Evolutionary conservation across 2,888 invertebrate genomes (phyloP), one percentile per base, ranked within the genome.

Genomic region (Chaetogeoica ovagalla): DNA sequence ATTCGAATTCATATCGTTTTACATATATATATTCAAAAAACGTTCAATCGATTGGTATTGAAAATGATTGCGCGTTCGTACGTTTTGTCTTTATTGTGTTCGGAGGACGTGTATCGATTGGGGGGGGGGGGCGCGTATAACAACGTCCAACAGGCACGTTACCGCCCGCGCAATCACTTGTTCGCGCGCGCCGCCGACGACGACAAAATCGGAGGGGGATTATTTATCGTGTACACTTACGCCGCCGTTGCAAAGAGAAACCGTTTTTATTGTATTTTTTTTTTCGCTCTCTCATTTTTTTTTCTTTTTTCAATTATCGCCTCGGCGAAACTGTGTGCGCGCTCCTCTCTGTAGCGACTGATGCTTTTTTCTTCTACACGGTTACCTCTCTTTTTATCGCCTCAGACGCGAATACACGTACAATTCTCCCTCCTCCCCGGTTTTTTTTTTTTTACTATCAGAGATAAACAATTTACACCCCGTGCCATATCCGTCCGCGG

Each of bases 131-230:
- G 63, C 79, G 30, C 30, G 30, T 70, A 43, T 71, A 79, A 79
- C 79, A 79, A 79, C 79, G 79, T 79, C 79, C 79, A 79, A 79
- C 79, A 79, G 70, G 63, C 79, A 79, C 71, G 79, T 71, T 63
- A 79, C 17, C 13, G 19, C n/a, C 60, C 79, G 79, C 79, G 79
- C 71, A 79, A 79, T 79, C 79, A 71, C 79, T 70, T 79, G 70
- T 79, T 71, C 71, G 37, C 79, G 17, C 79, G 30, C 30, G 30
- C 1, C 30, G 4, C 30, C 1, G 30, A 30, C 71, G 55, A 37
- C 57, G 7, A 23, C 48, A 15, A 13, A 13, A 75, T 8, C 15
- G 43, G 52, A 30, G 70, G 71, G 70, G 52, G 39, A 71, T 79
- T 79, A 79, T 79, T 79, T 79, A 79, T 79, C 30, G 79, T 71